Evolutionary conservation across 2,888 invertebrate species (phyloP), one percentile per base, ranked within the genome.

Genomic region (Acronicta alni): DNA sequence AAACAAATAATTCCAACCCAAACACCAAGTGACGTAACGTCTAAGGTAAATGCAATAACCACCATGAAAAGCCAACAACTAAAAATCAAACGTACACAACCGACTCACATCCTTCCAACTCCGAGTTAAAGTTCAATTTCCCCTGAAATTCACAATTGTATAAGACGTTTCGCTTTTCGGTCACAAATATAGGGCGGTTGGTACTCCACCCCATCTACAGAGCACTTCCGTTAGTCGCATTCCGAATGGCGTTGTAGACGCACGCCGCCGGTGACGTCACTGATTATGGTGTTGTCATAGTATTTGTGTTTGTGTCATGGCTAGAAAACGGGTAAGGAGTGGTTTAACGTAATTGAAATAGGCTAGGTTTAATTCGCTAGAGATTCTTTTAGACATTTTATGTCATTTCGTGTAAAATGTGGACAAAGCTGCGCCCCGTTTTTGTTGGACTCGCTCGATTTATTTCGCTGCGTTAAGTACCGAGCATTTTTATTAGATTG

Each of bases 281-380:
- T 46, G 53, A 68, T 64, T 70, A 75, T 74, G 78, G 81, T 82
- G 82, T 75, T 78, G 45, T 75, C 75, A 72, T 75, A 76, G 68
- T 79, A 48, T 70, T 75, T 80, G 82, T 77, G 71, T 68, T 66
- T 72, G 80, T 82, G 80, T 79, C 72, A 92, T 92, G 92, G 92
- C 92, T 88, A 91, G 87, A 83, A 92, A 92, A 88, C 81, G 92
- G 92, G 92, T 92, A 91, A 90, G 91, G 84, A 80, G 67, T 71
- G 75, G 68, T 73, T 57, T 72, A 57, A 26, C 68, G 57, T 68
- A 57, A 64, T 60, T 65, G 48, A 60, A 62, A 23, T 66, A 57
- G 64, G 61, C 67, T 77, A 70, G 63, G 58, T 45, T 52, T 49
- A 42, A 32, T 46, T 35, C 44, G 68, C 72, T 73, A 75, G 60